Evolutionary conservation across 35 echinoderm and acorn worm genomes (phyloP), one percentile per base, ranked within the genome.

Genomic region (Apostichopus parvimensis): DNA sequence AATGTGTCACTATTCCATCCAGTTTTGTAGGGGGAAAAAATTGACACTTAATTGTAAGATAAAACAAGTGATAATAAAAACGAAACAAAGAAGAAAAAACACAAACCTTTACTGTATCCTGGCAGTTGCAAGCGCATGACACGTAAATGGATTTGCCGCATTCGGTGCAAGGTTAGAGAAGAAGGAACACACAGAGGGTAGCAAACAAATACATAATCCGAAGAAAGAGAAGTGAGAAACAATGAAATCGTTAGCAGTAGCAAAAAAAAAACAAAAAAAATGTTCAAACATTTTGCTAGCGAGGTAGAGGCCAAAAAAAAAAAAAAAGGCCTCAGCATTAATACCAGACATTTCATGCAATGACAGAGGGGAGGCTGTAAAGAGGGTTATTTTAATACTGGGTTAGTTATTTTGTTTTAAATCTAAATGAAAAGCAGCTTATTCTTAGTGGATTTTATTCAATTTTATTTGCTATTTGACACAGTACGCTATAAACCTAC

Each of bases 81-180:
- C 34, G 18, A 75, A n/a, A 75, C 2, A 24, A 22, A n/a, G n/a
- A 8, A 20, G 6, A 7, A 22, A 75, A 22, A 75, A 18, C 20
- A 75, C 71, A 18, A 75, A 75, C 71, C 71, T 75, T 75, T 75
- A 17, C 71, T 7, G 6, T 22, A 75, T 75, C 71, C 71, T 75
- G 71, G 6, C 71, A 6, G 71, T 75, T 75, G 71, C 71, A 75
- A 75, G 71, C 71, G 21, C 71, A 75, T 73, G 70, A 73, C 70
- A 73, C 70, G 70, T 73, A 73, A 73, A 18, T 6, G 5, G n/a
- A 21, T 15, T 12, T 73, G 70, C 70, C 70, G 15, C 70, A 73
- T 73, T 73, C 70, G 70, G n/a, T 73, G 70, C 70, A 73, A 73
- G 70, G 70, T 73, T 73, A 73, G 70, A 17, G 70, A 73, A 73